Evolutionary conservation across 2,888 invertebrate species (phyloP).

Genomic region (Pristionchus maxplancki): DNA sequence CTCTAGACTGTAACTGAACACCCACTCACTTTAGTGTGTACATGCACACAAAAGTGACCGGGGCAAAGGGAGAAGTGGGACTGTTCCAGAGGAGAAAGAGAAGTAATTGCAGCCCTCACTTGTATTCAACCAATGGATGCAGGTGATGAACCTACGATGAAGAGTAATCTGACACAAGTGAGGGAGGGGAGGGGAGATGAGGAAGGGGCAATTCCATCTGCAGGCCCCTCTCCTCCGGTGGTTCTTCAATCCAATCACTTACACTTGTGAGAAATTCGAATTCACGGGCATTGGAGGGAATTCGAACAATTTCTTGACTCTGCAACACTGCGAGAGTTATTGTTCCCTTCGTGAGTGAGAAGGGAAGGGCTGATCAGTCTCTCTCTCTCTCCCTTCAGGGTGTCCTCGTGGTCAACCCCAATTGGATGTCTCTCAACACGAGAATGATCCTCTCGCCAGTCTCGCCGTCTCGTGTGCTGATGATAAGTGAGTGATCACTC

Average conservation of each 20-base stretch:
- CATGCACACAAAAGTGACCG: not conserved
- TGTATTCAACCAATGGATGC: conserved; percentile 55
- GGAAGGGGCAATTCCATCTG: conserved; percentile 11
- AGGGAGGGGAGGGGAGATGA: not conserved
- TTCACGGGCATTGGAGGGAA: conserved; percentile 70
- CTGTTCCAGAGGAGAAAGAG: not conserved
- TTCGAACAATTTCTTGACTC: conserved; percentile 70
- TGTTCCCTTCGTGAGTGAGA: conserved; percentile 63
- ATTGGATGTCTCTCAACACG: conserved; percentile 53
- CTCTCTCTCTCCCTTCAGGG: conserved; percentile 54
- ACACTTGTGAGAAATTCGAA: conserved; percentile 65
- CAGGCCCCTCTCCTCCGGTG: conserved; percentile 57
- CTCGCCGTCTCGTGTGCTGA: conserved; percentile 29
- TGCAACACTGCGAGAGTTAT: conserved; percentile 68
- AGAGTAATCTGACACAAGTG: not conserved
- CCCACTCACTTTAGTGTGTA: not conserved
- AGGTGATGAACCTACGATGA: conserved; percentile 45
- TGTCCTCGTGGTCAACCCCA: conserved; percentile 66
- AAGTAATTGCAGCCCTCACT: conserved; percentile 48
- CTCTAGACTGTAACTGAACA: conserved; percentile 31
- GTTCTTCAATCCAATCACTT: conserved; percentile 66
- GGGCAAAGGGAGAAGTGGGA: not conserved
- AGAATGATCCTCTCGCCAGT: conserved; percentile 39
- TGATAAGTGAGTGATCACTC: conserved; percentile 10
- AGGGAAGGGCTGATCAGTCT: not conserved